Percentiles rank a stretch among this genome's conserved stretches.
These are phyloP conservation scores for Ptychoptera contaminata DNA, from an alignment of 2,888 invertebrate genomes.

Conservation along the genomic window DNA sequence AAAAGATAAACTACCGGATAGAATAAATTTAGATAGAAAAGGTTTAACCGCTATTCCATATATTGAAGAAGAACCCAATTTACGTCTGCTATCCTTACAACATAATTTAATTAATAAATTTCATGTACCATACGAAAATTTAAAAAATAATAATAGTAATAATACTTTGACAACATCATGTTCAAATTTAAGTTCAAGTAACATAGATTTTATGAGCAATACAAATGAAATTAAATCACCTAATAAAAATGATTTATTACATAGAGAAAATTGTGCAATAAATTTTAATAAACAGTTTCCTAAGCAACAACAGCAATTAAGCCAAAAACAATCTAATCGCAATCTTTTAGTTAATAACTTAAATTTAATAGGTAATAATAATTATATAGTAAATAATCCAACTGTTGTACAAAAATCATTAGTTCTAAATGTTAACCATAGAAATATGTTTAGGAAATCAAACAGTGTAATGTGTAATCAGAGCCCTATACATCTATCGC, in stretches of 20 bases:
- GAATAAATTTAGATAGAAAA: slow-evolving; percentile 73
- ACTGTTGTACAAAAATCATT: slow-evolving; percentile 9
- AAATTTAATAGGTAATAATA: no score
- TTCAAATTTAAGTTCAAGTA: neutral
- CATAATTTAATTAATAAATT: slow-evolving; percentile 66
- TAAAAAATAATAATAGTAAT: neutral
- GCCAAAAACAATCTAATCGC: no score
- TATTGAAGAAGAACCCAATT: slow-evolving; percentile 63
- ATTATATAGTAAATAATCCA: no score
- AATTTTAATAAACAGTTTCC: no score
- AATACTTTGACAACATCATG: neutral
- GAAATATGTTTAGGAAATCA: slow-evolving; percentile 22
- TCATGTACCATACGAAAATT: slow-evolving; percentile 25
- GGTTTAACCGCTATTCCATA: slow-evolving; percentile 68
- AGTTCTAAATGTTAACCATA: slow-evolving; percentile 11
- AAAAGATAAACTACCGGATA: slow-evolving; percentile 69
- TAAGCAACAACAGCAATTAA: no score
- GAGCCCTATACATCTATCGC: slow-evolving; percentile 3
- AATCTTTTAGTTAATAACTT: no score
- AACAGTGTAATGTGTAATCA: slow-evolving; percentile 26
- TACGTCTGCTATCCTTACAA: slow-evolving; percentile 76
- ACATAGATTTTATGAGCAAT: no score
- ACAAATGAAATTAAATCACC: no score
- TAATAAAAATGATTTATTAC: no score
- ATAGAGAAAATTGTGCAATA: no score